Conservation (phyloP, 2,113 vertebrate genomes). For the Oncorhynchus mykiss region DNA sequence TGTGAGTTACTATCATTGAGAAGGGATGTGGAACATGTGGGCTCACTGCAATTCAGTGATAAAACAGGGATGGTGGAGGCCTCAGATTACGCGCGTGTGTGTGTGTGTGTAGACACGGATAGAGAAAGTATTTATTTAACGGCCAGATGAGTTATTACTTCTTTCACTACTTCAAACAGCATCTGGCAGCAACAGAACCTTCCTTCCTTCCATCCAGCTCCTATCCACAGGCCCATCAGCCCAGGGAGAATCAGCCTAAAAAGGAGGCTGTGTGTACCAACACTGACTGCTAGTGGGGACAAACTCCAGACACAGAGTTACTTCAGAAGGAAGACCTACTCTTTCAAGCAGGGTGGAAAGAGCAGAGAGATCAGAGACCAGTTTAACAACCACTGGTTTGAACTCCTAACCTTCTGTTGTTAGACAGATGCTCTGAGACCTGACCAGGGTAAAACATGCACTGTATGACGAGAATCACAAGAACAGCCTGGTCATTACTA, state of each 20-base stretch:
- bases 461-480: neutral
- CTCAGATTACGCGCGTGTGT: neutral
- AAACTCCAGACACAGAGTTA: neutral
- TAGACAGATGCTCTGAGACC: neutral
- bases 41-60: slow-evolving; percentile 2
- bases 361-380: neutral
- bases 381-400: neutral
- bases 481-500: neutral
- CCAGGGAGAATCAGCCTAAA: slow-evolving; percentile 48
- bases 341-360: neutral
- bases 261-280: slow-evolving; percentile 17
- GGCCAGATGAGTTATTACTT: slow-evolving; percentile 56
- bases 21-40: neutral
- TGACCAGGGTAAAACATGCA: neutral
- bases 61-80: neutral
- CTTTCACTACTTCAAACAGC: slow-evolving; percentile 62
- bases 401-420: neutral
- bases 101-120: neutral
- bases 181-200: slow-evolving; percentile 51
- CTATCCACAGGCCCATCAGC: slow-evolving; percentile 40
- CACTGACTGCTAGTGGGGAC: neutral
- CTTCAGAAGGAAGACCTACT: neutral
- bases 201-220: slow-evolving; percentile 42
- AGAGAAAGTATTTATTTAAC: slow-evolving; percentile 46
- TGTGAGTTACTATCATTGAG: neutral